phyloP scores from a whole-genome alignment of 30 jellyfish, hydroid and myxozoan genomes.

The Turritopsis dohrnii region DNA sequence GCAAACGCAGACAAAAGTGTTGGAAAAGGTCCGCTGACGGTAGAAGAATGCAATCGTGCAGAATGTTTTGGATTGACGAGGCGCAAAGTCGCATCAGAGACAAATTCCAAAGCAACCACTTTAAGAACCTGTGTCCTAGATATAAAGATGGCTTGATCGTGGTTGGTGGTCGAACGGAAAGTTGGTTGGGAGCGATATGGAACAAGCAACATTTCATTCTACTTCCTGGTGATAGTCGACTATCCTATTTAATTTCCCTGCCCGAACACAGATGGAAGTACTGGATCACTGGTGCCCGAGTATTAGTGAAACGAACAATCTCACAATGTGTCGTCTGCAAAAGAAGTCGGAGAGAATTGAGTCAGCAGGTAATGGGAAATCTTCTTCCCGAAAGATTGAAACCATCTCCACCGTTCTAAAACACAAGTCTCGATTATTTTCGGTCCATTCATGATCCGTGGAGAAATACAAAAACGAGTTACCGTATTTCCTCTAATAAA shows the following conservation, averaged over 20 bases:
- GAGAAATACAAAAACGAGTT: conserved; percentile 40
- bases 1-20: not conserved
- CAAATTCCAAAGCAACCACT: not conserved
- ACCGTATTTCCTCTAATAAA: too few relatives aligned
- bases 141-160: not conserved
- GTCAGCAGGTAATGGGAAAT: too few relatives aligned
- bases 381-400: not conserved
- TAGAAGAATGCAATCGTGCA: not conserved
- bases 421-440: conserved; percentile 30
- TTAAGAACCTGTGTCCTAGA: not conserved
- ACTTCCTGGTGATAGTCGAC: conserved; percentile 1
- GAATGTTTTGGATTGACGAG: not conserved
- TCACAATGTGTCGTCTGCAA: conserved; percentile 1
- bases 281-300: not conserved
- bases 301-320: not conserved
- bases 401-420: conserved; percentile 52
- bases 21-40: not conserved
- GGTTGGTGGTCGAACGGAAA: not conserved
- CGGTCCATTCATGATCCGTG: conserved; percentile 39
- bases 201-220: conserved; percentile 13
- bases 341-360: not conserved
- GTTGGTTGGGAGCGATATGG: conserved; percentile 11
- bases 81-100: not conserved
- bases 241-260: not conserved
- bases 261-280: not conserved